phyloP scores from a whole-genome alignment of 2,113 vertebrate species.

The Hippolais icterina region DNA sequence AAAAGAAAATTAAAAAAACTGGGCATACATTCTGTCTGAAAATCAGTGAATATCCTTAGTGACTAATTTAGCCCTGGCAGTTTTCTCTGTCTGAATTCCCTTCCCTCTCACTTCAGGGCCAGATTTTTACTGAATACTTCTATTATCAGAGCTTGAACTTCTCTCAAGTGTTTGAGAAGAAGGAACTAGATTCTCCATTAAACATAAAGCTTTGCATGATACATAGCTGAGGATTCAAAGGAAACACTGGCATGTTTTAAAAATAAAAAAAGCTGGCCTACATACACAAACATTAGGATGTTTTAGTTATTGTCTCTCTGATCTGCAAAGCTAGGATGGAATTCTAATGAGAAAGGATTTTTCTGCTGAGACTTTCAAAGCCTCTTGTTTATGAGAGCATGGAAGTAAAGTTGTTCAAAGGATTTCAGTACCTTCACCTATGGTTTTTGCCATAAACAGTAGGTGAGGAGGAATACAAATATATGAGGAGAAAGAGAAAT shows the following conservation, averaged over 20 bases:
- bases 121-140: neutral
- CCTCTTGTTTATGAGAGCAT: neutral
- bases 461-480: neutral
- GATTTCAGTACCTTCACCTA: neutral
- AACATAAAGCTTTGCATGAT: neutral
- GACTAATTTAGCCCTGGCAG: neutral
- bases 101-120: neutral
- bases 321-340: neutral
- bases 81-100: neutral
- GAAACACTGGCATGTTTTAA: neutral
- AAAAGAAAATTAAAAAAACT: neutral
- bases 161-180: neutral
- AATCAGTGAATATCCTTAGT: neutral
- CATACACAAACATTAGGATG: neutral
- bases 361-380: neutral
- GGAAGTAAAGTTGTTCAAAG: slow-evolving; percentile 4
- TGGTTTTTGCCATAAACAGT: neutral
- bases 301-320: neutral
- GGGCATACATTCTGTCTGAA: neutral
- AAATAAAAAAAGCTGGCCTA: neutral
- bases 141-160: neutral
- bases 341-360: slow-evolving; percentile 9
- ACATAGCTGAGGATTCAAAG: neutral
- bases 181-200: neutral
- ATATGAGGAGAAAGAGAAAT: neutral